phyloP scores from a whole-genome alignment of 2,888 invertebrate genomes.

The Hemicrepidius hirtus region DNA sequence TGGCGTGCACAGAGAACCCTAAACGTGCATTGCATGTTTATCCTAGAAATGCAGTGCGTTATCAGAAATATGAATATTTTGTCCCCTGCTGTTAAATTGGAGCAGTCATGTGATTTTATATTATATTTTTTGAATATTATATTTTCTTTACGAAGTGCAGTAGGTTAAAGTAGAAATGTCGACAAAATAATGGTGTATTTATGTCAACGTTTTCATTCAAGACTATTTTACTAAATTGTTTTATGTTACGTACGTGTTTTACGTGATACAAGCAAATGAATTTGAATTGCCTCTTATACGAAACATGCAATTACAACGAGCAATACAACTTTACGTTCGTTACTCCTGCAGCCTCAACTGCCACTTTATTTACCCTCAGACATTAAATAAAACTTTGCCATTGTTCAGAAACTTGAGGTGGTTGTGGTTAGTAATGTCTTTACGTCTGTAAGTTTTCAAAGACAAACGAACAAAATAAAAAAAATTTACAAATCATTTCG shows the following conservation, averaged over 20 bases:
- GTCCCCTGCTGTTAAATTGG: slow-evolving; percentile 26
- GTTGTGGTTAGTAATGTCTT: slow-evolving; percentile 19
- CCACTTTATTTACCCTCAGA: slow-evolving; percentile 24
- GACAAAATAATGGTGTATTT: background rate
- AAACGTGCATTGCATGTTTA: slow-evolving; percentile 28
- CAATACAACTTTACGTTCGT: slow-evolving; percentile 35
- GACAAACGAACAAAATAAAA: no score
- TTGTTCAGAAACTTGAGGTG: slow-evolving; percentile 29
- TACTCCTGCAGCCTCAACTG: slow-evolving; percentile 30
- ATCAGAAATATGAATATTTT: slow-evolving; percentile 18
- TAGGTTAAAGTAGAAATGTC: background rate
- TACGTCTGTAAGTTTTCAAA: slow-evolving; percentile 11
- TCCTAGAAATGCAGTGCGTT: slow-evolving; percentile 11
- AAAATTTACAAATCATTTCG: no score
- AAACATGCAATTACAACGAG: slow-evolving; percentile 42
- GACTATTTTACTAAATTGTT: slow-evolving; percentile 28
- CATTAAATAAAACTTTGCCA: slow-evolving; percentile 40
- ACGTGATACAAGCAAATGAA: slow-evolving; percentile 40
- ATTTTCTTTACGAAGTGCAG: no score
- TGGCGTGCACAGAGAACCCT: slow-evolving; percentile 20
- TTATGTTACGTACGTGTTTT: slow-evolving; percentile 34
- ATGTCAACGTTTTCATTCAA: background rate
- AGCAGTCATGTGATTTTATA: slow-evolving; percentile 16
- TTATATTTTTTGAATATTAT: no score
- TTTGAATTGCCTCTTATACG: slow-evolving; percentile 39